Evolutionary conservation across 2,888 invertebrate species (phyloP).

Genomic region (Balanococcus diminutus): DNA sequence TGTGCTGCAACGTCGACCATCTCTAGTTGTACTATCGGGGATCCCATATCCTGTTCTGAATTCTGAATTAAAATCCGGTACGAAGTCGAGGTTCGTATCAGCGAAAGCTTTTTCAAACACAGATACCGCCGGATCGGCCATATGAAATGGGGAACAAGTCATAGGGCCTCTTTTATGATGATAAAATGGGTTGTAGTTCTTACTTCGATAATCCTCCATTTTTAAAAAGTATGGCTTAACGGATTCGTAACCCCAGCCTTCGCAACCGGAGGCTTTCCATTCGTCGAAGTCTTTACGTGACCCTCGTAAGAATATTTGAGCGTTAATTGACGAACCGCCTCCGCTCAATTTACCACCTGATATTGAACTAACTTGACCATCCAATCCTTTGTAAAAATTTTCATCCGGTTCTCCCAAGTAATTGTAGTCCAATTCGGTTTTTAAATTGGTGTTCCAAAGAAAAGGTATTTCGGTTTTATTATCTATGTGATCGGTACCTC

Average conservation of each 20-base stretch:
- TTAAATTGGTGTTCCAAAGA: slow-evolving; percentile 55
- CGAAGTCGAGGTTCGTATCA: background rate
- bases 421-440: background rate
- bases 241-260: slow-evolving; percentile 40
- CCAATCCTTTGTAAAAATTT: slow-evolving; percentile 20
- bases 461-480: slow-evolving; percentile 63
- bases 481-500: slow-evolving; percentile 64
- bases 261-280: slow-evolving; percentile 9
- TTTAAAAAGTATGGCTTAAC: slow-evolving; percentile 27
- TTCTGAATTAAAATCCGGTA: background rate
- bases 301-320: background rate
- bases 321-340: slow-evolving; percentile 1
- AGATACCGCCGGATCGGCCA: background rate
- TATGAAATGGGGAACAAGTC: background rate
- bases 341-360: background rate
- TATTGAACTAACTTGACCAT: background rate
- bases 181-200: background rate
- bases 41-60: background rate
- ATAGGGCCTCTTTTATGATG: background rate
- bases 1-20: slow-evolving; percentile 55
- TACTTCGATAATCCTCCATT: background rate
- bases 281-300: background rate
- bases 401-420: slow-evolving; percentile 7
- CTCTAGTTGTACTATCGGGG: slow-evolving; percentile 40
- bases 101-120: background rate